Evolutionary conservation across 2,888 invertebrate genomes (phyloP), one percentile per base, ranked within the genome.

Genomic region (Drosophila borealis): DNA sequence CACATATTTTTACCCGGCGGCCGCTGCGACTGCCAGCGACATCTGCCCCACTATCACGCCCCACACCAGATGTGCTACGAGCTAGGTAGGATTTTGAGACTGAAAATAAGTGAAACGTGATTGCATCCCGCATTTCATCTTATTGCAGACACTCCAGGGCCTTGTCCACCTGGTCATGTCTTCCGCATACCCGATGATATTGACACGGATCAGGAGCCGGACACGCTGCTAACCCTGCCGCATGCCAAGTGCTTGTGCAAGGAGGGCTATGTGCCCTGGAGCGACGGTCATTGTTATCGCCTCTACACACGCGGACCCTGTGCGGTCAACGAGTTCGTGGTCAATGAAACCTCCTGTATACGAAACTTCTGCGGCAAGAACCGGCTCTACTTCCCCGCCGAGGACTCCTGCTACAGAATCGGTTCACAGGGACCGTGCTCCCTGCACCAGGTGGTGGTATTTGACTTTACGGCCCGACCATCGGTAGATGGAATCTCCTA

Each of bases 231-330:
- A 6, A 92, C 78, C 2, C 33, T 80, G 21, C 80, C 88, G 2
- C 93, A 92, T 0, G 96, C 95, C 0, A 93, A 93, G 72, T 96
- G 96, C 79, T 92, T 93, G 45, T 97, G 96, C 91, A 96, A 96
- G 92, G 93, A 94, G 0, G 95, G 94, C 77, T 95, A 96, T 88
- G 93, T 94, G 0, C 92, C 93, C 1, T 95, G 95, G 93, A 94
- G 95, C 65, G 94, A 95, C 76, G 95, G 95, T 0, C 93, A 94
- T 0, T 97, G 97, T 90, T 97, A 97, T 91, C 93, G 97, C 14
- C 93, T 96, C 0, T 96, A 95, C 89, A 97, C 97, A 0, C 94
- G 95, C 71, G 97, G 97, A 0, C 97, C 97, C 0, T 97, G 97
- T 87, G 93, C 92, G 0, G 88, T 92, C 14, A 94, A 95, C 33